Evolutionary conservation across 2,888 invertebrate genomes (phyloP).

Genomic region (Cosmorhoe ocellata): DNA sequence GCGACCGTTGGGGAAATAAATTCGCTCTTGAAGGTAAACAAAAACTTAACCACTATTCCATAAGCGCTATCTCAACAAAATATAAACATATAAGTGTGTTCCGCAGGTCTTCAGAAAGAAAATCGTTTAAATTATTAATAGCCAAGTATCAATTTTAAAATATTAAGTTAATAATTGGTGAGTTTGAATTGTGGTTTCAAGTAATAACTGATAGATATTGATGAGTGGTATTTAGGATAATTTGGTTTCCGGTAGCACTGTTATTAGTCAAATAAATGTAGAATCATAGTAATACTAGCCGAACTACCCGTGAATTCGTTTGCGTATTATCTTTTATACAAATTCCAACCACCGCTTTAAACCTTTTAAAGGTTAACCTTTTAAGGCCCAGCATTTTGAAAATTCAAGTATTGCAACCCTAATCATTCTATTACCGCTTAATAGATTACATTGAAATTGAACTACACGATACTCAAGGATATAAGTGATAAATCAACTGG

Average conservation of each 20-base stretch:
- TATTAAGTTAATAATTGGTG: slow-evolving; percentile 60
- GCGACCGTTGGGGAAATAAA: slow-evolving; percentile 93
- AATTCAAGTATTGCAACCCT: too few species aligned
- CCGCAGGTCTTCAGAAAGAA: slow-evolving; percentile 70
- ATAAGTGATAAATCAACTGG: too few species aligned
- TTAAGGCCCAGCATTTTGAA: too few species aligned
- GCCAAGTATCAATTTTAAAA: slow-evolving; percentile 45
- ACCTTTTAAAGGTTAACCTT: too few species aligned
- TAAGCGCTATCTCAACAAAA: slow-evolving; percentile 17
- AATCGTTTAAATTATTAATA: slow-evolving; percentile 69
- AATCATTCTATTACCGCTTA: too few species aligned
- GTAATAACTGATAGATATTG: background rate
- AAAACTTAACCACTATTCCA: background rate
- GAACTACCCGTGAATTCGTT: too few species aligned
- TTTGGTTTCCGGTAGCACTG: slow-evolving; percentile 26
- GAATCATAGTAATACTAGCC: background rate
- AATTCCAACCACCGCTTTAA: too few species aligned
- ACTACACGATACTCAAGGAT: too few species aligned
- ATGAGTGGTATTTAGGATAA: slow-evolving; percentile 7
- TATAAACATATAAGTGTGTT: slow-evolving; percentile 45
- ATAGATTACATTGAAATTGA: too few species aligned
- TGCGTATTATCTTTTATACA: too few species aligned
- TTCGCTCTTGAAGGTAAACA: slow-evolving; percentile 89
- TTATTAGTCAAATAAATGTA: slow-evolving; percentile 11
- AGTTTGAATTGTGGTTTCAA: slow-evolving; percentile 43